phyloP scores from a whole-genome alignment of 1,140 invertebrate genomes.

The Cecropterus lyciades region DNA sequence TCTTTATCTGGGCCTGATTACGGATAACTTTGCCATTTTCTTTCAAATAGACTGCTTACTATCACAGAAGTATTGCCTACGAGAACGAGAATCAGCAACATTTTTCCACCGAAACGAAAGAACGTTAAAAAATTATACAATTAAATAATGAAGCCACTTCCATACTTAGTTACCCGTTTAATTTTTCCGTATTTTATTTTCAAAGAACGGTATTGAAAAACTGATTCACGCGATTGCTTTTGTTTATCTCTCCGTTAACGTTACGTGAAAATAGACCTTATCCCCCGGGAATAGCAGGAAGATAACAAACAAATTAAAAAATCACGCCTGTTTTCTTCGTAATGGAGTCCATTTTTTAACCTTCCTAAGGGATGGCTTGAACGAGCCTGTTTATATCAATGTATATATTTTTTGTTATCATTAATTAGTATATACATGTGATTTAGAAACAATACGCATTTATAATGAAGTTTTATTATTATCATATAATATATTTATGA shows the following conservation, averaged over 20 bases:
- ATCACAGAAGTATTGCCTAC: no score
- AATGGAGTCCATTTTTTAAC: constrained; percentile 41
- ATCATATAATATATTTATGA: no score
- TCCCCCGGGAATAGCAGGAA: constrained; percentile 10
- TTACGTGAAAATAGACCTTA: constrained; percentile 19
- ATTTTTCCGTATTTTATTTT: constrained; percentile 44
- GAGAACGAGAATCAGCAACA: no score
- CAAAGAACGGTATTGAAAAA: constrained; percentile 35
- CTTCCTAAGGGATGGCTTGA: neutral
- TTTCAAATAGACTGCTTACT: no score
- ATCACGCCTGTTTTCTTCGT: constrained; percentile 42
- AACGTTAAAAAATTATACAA: no score
- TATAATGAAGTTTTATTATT: no score
- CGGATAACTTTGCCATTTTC: no score
- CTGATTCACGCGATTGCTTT: constrained; percentile 38
- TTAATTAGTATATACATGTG: no score
- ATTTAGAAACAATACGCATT: no score
- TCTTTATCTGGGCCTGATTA: no score
- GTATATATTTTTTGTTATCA: no score
- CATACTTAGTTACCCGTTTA: constrained; percentile 24
- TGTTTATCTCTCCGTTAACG: constrained; percentile 30
- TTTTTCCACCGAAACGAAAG: no score
- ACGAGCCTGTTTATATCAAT: neutral
- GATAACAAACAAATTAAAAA: constrained; percentile 50
- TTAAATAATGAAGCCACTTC: constrained; percentile 11